phyloP scores from a whole-genome alignment of 2,888 invertebrate species.

The Lobophora halterata region DNA sequence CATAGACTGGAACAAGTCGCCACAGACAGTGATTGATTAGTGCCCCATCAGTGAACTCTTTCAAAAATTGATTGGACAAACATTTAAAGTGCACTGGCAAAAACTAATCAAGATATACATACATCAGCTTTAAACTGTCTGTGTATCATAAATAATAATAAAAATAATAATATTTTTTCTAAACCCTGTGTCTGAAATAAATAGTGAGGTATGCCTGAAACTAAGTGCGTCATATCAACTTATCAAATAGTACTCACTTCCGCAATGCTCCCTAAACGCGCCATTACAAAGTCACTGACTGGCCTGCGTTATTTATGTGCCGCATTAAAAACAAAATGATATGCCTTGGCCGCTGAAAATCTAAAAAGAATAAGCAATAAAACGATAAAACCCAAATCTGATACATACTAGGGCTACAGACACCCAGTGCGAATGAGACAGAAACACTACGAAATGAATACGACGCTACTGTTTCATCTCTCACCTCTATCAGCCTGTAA shows the following conservation, averaged over 20 bases:
- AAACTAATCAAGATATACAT: too few species aligned
- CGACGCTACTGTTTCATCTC: constrained; percentile 80
- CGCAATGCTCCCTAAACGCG: constrained; percentile 67
- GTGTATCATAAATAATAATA: too few species aligned
- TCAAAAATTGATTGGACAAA: too few species aligned
- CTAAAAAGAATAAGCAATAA: constrained; percentile 82
- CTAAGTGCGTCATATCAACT: constrained; percentile 20
- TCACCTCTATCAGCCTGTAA: constrained; percentile 77
- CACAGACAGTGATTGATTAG: too few species aligned
- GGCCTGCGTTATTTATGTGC: constrained; percentile 73
- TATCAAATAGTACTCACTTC: constrained; percentile 63
- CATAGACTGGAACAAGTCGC: too few species aligned
- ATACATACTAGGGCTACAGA: constrained; percentile 77
- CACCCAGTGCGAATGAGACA: constrained; percentile 70
- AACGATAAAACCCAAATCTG: constrained; percentile 81
- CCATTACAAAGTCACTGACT: constrained; percentile 73
- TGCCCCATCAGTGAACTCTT: too few species aligned
- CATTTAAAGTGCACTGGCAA: too few species aligned
- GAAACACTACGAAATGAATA: constrained; percentile 74
- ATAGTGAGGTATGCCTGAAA: too few species aligned
- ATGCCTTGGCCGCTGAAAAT: constrained; percentile 80
- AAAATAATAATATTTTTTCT: too few species aligned
- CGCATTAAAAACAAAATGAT: constrained; percentile 80
- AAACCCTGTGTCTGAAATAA: too few species aligned
- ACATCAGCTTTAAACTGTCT: too few species aligned